Conservation (phyloP, 2,113 vertebrate species). For the Macaca fascicularis region DNA sequence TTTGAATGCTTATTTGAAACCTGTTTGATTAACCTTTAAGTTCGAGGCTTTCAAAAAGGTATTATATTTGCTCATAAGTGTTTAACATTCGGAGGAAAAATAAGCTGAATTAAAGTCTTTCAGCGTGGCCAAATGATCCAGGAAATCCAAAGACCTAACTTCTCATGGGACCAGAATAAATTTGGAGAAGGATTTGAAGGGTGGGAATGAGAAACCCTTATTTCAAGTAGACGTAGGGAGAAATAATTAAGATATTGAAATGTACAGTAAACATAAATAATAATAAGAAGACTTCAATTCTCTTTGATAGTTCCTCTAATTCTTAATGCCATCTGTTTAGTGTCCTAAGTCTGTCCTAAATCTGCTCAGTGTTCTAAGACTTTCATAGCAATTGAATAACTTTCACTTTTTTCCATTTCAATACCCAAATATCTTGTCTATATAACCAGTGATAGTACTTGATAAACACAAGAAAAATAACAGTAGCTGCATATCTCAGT, state of each 20-base stretch:
- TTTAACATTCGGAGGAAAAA: conserved; percentile 59
- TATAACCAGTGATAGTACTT: conserved; percentile 8
- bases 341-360: neutral
- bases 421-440: neutral
- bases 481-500: neutral
- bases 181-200: neutral
- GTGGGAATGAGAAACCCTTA: neutral
- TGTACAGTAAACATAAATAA: neutral
- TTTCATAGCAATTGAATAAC: conserved; percentile 12
- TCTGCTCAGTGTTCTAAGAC: neutral
- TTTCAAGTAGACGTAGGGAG: conserved; percentile 22
- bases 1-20: conserved; percentile 45
- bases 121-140: neutral
- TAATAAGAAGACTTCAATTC: neutral
- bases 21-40: conserved; percentile 58
- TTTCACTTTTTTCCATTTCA: neutral
- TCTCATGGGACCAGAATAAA: conserved; percentile 4
- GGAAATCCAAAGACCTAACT: conserved; percentile 21
- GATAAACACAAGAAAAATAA: conserved; percentile 25
- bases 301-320: neutral
- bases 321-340: neutral
- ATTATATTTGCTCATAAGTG: conserved; percentile 31
- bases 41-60: conserved; percentile 34
- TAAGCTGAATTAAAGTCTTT: conserved; percentile 46
- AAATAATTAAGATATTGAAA: conserved; percentile 21